Evolutionary conservation across 2,113 vertebrate genomes (phyloP), one percentile per base, ranked within the genome.

Genomic region (Xyliphius kryptos): DNA sequence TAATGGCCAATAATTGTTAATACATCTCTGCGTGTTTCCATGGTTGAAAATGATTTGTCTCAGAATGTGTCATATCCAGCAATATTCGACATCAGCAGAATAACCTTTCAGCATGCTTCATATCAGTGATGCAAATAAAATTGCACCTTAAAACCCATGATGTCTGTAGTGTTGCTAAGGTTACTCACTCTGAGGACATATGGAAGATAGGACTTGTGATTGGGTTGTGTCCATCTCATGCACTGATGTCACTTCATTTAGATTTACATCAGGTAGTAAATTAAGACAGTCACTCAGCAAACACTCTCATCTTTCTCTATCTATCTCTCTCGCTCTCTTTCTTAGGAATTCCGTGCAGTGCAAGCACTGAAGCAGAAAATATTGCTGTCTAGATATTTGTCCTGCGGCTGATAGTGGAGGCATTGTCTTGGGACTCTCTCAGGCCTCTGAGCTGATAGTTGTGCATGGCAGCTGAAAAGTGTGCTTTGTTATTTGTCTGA

Each of bases 281-380:
- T 97, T 94, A 95, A 90, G 94, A 95, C 93, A 93, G 92, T 94
- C 90, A 92, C 88, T 94, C 89, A 88, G 81, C 83, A 88, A 92
- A 88, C 88, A 92, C 89, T 89, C 85, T 74, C 74, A 69, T 79
- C 71, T n/a, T n/a, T n/a, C n/a, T n/a, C n/a, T n/a, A n/a, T n/a
- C n/a, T n/a, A n/a, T 68, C 74, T 71, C 53, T 53, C 53, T 55
- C 65, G 58, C 43, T 58, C 19, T 55, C 62, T 54, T 19, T 85
- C 84, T 79, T 82, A 87, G 83, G 82, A 91, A 87, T 87, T n/a
- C n/a, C 69, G 82, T 85, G 84, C 84, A 85, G 86, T 90, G 81
- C 79, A 83, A 86, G 87, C 88, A 84, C 83, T 89, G 85, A 89
- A 89, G 90, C 89, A 89, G 88, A 92, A 92, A 92, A 92, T 92